Evolutionary conservation across 2,113 vertebrate genomes (phyloP), one percentile per base, ranked within the genome.

Genomic region (Physeter macrocephalus): DNA sequence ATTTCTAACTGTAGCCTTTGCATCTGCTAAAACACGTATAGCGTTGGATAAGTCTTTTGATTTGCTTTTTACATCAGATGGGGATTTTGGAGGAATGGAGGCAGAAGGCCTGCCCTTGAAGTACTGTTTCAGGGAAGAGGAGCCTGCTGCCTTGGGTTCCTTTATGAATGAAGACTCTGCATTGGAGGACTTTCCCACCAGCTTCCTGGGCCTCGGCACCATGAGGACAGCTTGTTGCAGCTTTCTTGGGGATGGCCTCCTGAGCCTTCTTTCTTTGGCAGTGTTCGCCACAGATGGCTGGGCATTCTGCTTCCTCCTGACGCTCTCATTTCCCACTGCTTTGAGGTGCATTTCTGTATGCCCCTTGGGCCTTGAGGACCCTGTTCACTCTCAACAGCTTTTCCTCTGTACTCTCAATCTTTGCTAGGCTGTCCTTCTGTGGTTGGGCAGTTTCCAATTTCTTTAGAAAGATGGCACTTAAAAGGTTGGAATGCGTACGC

Each of bases 171-270:
- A 61, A 46, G 36, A 0, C n/a, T n/a, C 46, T 82, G 21, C 20
- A 4, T 64, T 10, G 62, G 25, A 18, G 77, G 90, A 9, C 46
- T 25, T 39, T 64, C 11, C 34, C 64, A 41, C 82, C 4, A 54
- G n/a, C 23, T 62, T 43, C 64, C 72, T 3, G 31, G 88, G 94
- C 41, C 54, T 81, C 10, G 7, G 25, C 3, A 41, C n/a, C 54
- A n/a, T 2, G 64, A 6, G n/a, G n/a, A n/a, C n/a, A n/a, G n/a
- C n/a, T n/a, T 31, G 1, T 0, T 8, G n/a, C 27, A 31, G 25
- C 17, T 67, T 15, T 41, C n/a, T 41, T 74, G 69, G 2, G 12
- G 29, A 20, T 3, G 13, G 77, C 81, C 23, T 7, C 17, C 1
- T 18, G 34, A 10, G 43, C 2, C 1, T 2, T 1, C 36, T 18